Evolutionary conservation across 2,113 vertebrate species (phyloP).

Genomic region (Indri indri): DNA sequence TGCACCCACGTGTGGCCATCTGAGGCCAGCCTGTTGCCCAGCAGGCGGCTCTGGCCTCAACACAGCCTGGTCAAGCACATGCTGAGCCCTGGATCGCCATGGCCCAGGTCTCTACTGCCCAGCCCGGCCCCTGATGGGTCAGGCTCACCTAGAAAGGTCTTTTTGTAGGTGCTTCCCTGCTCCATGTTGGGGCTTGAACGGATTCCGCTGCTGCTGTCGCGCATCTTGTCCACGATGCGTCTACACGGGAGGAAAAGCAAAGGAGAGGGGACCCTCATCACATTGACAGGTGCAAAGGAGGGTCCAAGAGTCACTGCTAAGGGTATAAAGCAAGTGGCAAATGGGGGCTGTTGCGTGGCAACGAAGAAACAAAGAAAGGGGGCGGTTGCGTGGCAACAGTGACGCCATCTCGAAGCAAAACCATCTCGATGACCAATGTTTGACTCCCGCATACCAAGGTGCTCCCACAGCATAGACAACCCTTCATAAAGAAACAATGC

Average conservation of each 20-base stretch:
- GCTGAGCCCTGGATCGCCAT: not conserved
- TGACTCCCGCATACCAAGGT: not conserved
- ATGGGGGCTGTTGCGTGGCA: not conserved
- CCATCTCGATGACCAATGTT: not conserved
- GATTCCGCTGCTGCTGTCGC: constrained; percentile 90
- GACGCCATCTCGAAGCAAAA: not conserved
- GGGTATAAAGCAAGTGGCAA: not conserved
- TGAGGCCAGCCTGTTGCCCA: not conserved
- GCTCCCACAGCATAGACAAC: not conserved
- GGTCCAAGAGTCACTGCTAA: not conserved
- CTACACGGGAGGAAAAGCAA: constrained; percentile 77
- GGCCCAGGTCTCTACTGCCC: not conserved
- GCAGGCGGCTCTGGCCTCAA: not conserved
- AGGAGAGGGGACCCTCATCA: not conserved
- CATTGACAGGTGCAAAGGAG: not conserved
- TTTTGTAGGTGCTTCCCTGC: constrained; percentile 93
- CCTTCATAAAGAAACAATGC: not conserved
- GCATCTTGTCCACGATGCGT: constrained; percentile 93
- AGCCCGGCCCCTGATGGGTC: not conserved
- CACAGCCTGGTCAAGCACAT: not conserved
- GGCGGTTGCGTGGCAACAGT: not conserved
- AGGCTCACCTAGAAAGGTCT: constrained; percentile 92
- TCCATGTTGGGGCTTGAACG: constrained; percentile 89
- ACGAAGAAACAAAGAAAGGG: not conserved
- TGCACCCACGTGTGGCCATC: not conserved